These are phyloP conservation scores for Clusia tigrina DNA, from an alignment of 2,888 invertebrate genomes.

Conservation along the genomic window DNA sequence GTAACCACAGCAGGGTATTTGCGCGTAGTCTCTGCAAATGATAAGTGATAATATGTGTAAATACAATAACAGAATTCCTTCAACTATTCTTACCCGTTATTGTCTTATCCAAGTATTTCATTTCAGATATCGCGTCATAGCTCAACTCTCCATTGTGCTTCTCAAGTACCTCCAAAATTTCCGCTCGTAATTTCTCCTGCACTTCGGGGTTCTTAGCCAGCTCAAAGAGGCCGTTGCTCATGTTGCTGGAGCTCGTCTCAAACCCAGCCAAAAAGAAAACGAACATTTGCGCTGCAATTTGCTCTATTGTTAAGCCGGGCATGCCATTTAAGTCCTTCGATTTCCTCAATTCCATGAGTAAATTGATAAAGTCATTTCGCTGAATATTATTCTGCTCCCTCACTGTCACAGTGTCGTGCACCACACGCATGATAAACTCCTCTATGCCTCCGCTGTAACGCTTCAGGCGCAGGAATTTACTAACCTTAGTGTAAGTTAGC, in stretches of 20 bases:
- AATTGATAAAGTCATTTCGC: constrained; percentile 51
- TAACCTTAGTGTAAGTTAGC: constrained; percentile 35
- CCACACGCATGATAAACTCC: constrained; percentile 43
- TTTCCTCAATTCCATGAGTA: constrained; percentile 48
- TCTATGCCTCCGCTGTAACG: constrained; percentile 16
- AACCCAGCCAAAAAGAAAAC: constrained; percentile 68
- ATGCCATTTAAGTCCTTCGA: constrained; percentile 28
- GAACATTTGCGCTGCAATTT: constrained; percentile 67
- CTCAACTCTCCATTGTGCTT: constrained; percentile 61
- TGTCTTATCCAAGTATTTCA: constrained; percentile 66
- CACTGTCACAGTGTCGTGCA: constrained; percentile 43
- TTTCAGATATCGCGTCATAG: constrained; percentile 65
- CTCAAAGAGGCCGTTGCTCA: constrained; percentile 66
- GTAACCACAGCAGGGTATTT: constrained; percentile 63
- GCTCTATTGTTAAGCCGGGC: constrained; percentile 58
- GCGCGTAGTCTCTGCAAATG: constrained; percentile 63
- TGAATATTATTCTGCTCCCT: constrained; percentile 44
- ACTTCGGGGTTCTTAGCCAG: constrained; percentile 64
- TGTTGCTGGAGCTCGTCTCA: constrained; percentile 67
- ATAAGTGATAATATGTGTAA: neutral
- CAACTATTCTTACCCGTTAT: constrained; percentile 59
- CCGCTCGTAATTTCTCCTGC: constrained; percentile 64
- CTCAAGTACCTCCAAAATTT: constrained; percentile 60
- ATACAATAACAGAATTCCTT: too few species aligned
- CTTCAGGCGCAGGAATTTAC: constrained; percentile 24